A percentile compares a stretch with the other conserved stretches of the same genome.
Conservation (phyloP, 2,888 invertebrate species). For the Eupelmus urozonus region DNA sequence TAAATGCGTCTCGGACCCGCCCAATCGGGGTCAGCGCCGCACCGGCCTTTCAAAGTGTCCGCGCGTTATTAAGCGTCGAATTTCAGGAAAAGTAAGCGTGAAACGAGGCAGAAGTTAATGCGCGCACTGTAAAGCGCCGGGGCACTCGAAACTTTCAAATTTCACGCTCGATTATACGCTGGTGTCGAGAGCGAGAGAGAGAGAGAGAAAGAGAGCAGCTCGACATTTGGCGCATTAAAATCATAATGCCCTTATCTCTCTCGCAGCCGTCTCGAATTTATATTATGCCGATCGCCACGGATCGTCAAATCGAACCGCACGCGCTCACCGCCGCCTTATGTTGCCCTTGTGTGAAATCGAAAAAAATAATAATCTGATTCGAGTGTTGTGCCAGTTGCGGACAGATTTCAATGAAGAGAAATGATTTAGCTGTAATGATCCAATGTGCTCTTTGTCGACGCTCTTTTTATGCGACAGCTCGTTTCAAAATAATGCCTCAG, state of each 20-base stretch:
- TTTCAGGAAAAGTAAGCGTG: constrained; percentile 64
- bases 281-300: constrained; percentile 59
- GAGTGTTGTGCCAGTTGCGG: not conserved
- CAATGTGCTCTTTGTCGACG: not conserved
- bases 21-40: constrained; percentile 52
- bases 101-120: constrained; percentile 65
- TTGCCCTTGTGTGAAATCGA: constrained; percentile 16
- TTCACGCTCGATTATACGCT: constrained; percentile 76
- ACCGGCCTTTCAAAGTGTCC: constrained; percentile 22
- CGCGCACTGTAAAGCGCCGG: constrained; percentile 7
- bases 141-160: constrained; percentile 74
- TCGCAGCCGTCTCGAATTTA: constrained; percentile 67
- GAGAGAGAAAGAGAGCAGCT: too few relatives aligned
- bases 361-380: not conserved
- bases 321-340: constrained; percentile 47
- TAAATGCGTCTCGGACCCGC: constrained; percentile 38
- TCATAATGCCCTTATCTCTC: constrained; percentile 69
- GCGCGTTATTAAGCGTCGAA: constrained; percentile 46
- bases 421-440: constrained; percentile 32
- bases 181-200: constrained; percentile 46
- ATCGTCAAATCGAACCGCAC: constrained; percentile 44
- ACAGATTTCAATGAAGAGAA: constrained; percentile 29
- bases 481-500: not conserved
- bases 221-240: constrained; percentile 75
- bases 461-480: not conserved